A percentile compares a stretch with the other conserved stretches of the same genome.
Conservation (phyloP, 2,113 vertebrate species). For the Athene cunicularia region DNA sequence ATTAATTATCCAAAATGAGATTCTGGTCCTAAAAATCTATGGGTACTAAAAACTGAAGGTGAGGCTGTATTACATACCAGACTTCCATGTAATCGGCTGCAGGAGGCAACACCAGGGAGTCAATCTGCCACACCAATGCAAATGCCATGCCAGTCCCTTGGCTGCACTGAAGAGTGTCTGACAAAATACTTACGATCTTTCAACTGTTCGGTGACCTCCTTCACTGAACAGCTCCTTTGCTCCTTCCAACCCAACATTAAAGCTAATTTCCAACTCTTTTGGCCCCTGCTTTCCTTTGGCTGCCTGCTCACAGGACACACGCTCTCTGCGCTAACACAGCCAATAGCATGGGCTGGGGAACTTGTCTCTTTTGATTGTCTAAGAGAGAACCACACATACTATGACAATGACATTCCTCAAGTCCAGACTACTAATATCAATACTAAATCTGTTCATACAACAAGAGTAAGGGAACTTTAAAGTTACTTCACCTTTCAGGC, state of each 20-base stretch:
- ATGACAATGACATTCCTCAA: neutral
- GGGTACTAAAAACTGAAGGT: neutral
- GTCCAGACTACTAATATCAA: neutral
- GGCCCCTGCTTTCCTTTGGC: neutral
- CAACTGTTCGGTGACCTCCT: neutral
- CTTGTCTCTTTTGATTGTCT: neutral
- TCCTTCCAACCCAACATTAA: neutral
- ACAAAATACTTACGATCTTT: accelerated
- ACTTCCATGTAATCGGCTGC: neutral
- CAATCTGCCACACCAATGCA: neutral
- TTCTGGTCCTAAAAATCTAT: neutral
- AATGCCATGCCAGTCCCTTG: neutral
- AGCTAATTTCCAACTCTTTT: neutral
- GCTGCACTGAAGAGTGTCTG: neutral
- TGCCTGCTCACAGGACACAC: neutral
- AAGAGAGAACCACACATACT: neutral
- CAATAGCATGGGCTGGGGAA: accelerated
- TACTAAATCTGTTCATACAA: neutral
- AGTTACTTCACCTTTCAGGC: neutral
- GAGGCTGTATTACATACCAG: neutral
- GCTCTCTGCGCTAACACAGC: neutral
- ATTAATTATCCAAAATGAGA: neutral
- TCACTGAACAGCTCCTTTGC: neutral
- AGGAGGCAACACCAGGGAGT: neutral
- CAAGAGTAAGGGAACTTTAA: neutral